Base-by-base conservation (phyloP, 2,797 vertebrate species). In the Tragopan temminckii region DNA sequence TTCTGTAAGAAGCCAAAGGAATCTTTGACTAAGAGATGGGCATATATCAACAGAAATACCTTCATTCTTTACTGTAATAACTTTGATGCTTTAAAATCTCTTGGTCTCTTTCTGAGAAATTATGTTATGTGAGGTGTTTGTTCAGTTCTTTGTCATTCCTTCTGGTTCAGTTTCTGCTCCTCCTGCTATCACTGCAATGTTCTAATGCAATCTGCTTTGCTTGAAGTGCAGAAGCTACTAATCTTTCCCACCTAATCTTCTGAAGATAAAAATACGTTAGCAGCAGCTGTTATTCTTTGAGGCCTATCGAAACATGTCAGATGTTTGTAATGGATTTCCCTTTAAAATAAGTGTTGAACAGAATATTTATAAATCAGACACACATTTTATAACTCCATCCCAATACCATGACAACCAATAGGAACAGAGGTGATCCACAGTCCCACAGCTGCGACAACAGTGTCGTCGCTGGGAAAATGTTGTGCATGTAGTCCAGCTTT, bases 51-150 rank as follows among this genome's bases (percentile, higher is more conserved):
- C 33, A 70, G 19, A 81, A 78, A 62, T 52, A 5, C 11, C 27
- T 71, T 89, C 20, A 40, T 84, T 96, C 70, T 90, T 94, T 72
- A 15, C 29, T 75, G 33, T 85, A 93, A 79, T 88, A 84, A 61
- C 55, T 80, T 86, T 85, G 75, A 45, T 93, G 66, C 84, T 94
- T 95, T 96, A 88, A 91, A 88, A 84, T 24, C 43, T 94, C 38
- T 46, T 90, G 40, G 48, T 80, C 78, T 90, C 94, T 25, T 88
- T 33, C 53, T 92, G 59, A 86, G 64, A 75, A 81, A 66, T 70
- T 94, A 55, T 85, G 14, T 71, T 46, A 21, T 40, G 36, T 67
- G 78, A 86, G 15, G 24, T 83, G 61, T 86, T 67, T 94, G 29
- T 59, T 95, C 80, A 90, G 35, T 64, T 96, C 46, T 92, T 71